phyloP scores from a whole-genome alignment of 2,113 vertebrate genomes.

The Pelvicachromis taeniatus region DNA sequence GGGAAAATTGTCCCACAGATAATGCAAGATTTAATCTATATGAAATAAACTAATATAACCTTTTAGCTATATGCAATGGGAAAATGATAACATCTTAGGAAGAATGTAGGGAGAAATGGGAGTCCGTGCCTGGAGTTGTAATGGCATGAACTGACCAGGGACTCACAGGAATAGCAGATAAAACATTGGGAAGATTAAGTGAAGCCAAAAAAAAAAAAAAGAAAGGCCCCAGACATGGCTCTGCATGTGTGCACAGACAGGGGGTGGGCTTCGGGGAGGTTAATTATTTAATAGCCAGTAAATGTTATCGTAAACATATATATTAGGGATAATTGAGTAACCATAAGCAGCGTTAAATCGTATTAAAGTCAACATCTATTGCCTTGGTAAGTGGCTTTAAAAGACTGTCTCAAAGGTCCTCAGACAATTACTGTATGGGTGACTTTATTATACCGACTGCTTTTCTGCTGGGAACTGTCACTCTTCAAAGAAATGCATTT shows the following conservation, averaged over 20 bases:
- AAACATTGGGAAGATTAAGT: background rate
- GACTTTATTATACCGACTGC: background rate
- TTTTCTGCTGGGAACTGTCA: background rate
- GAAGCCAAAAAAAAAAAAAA: background rate
- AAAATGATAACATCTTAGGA: constrained; percentile 51
- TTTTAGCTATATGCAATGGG: constrained; percentile 41
- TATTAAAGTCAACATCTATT: background rate
- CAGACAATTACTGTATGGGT: background rate
- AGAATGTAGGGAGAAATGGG: constrained; percentile 30
- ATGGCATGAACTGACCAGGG: background rate
- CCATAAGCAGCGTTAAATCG: background rate
- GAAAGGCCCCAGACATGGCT: background rate
- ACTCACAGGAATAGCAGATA: background rate
- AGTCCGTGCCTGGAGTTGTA: constrained; percentile 49
- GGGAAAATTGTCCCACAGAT: constrained; percentile 44
- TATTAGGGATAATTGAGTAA: background rate
- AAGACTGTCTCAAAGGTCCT: background rate
- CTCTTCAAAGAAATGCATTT: background rate
- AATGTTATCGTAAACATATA: background rate
- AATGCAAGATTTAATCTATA: constrained; percentile 58
- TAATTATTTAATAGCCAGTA: background rate
- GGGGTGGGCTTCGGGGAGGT: background rate
- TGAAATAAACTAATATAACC: constrained; percentile 62
- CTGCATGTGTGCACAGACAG: background rate
- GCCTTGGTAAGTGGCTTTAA: background rate